Evolutionary conservation across 2,797 vertebrate genomes (phyloP), one percentile per base, ranked within the genome.

Genomic region (Miopithecus talapoin): DNA sequence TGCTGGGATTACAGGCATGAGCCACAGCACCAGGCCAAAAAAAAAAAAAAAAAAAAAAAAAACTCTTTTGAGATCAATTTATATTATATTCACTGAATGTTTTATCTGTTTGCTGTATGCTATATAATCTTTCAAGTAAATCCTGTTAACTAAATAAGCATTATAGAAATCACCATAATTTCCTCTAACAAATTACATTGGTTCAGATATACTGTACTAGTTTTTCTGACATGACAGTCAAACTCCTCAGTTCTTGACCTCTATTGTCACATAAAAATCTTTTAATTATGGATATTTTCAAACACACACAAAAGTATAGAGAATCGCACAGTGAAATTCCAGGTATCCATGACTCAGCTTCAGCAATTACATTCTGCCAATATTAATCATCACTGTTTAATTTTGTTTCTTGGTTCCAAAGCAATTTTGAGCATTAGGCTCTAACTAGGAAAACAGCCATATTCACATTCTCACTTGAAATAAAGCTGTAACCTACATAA

Each of bases 41-140:
- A 68, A 70, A 70, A n/a, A 33, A 33, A 39, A 41, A 39, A 39
- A 68, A 50, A 16, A 50, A 50, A 50, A 50, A n/a, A 64, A 21
- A 22, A n/a, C 17, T 36, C 10, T 36, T 70, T 70, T 70, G n/a
- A 36, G 64, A 22, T 79, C 19, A 79, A 85, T 70, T 90, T 79
- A 83, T 95, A 86, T 78, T 64, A 83, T 57, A 90, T 36, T 13
- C 72, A 93, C 48, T 14, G 50, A 95, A 83, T 43, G 39, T 74
- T 95, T 94, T 91, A 91, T 70, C 92, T 85, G 8, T 21, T 76
- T 91, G 72, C 9, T 72, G 59, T 53, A 78, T 93, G 72, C 8
- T 87, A 68, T 53, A 84, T 97, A 91, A 94, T 94, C 53, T 28
- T 96, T 94, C 70, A 91, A 57, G 92, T 90, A 97, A 97, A 85